phyloP scores from a whole-genome alignment of 2,888 invertebrate genomes.

The Drosophila cracens region DNA sequence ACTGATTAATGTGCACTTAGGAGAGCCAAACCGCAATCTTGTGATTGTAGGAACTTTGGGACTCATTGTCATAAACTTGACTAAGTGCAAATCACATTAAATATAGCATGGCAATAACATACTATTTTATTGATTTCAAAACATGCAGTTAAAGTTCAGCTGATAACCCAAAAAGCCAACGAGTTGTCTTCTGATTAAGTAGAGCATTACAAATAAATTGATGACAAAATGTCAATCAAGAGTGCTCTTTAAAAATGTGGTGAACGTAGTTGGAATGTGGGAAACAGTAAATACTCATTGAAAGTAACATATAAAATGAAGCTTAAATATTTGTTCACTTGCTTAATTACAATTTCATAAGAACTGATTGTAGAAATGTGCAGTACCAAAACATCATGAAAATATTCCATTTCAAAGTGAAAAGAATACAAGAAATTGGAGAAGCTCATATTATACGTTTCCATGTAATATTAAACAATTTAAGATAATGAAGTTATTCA shows the following conservation, averaged over 20 bases:
- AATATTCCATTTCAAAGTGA: not conserved
- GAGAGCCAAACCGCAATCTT: slow-evolving; percentile 11
- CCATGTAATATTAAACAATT: not conserved
- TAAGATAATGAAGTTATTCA: not conserved
- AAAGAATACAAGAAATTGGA: not conserved
- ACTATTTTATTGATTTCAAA: slow-evolving; percentile 18
- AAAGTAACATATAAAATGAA: not conserved
- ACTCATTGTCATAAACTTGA: slow-evolving; percentile 35
- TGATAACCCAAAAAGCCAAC: slow-evolving; percentile 58
- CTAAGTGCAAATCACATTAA: slow-evolving; percentile 55
- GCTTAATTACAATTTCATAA: slow-evolving; percentile 5
- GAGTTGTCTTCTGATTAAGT: slow-evolving; percentile 50
- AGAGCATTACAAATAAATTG: slow-evolving; percentile 30
- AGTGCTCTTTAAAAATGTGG: not conserved
- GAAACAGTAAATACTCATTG: not conserved
- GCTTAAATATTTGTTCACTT: not conserved
- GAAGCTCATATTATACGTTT: not conserved
- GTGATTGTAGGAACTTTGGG: slow-evolving; percentile 41
- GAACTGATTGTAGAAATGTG: slow-evolving; percentile 1
- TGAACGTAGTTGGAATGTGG: not conserved
- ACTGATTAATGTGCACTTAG: slow-evolving; percentile 16
- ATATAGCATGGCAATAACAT: slow-evolving; percentile 5
- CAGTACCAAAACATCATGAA: not conserved
- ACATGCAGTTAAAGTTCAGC: slow-evolving; percentile 59
- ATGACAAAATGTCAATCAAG: not conserved